Evolutionary conservation across 2,113 vertebrate genomes (phyloP).

Genomic region (Aptenodytes forsteri): DNA sequence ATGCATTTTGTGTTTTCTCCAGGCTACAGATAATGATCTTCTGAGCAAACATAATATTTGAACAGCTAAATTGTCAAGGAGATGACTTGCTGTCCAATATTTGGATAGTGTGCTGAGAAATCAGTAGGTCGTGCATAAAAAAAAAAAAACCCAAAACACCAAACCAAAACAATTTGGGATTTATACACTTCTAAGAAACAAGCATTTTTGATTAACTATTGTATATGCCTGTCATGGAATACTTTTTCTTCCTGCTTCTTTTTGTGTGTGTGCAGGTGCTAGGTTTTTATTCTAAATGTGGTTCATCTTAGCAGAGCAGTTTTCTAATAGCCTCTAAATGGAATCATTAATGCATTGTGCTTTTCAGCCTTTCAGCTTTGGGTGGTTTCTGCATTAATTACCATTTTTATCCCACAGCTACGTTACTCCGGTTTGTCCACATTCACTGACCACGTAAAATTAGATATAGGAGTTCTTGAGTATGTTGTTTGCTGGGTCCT

Average conservation of each 20-base stretch:
- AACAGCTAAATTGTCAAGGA: neutral
- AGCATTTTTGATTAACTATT: constrained; percentile 31
- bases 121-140: neutral
- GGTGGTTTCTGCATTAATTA: constrained; percentile 44
- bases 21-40: neutral
- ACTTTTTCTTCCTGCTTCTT: constrained; percentile 33
- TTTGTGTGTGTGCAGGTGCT: constrained; percentile 47
- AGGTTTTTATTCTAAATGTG: constrained; percentile 23
- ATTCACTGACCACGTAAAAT: neutral
- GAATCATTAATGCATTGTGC: constrained; percentile 59
- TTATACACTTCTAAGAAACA: constrained; percentile 4
- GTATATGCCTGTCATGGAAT: neutral
- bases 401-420: neutral
- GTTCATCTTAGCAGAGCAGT: constrained; percentile 4
- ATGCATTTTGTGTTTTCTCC: neutral
- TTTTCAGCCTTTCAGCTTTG: constrained; percentile 29
- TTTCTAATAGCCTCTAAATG: constrained; percentile 46
- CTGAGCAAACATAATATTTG: neutral
- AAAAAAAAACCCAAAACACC: neutral
- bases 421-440: neutral
- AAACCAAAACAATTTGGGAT: neutral
- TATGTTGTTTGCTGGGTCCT: neutral
- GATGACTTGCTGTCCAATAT: neutral
- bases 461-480: neutral
- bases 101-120: neutral